A percentile compares a stretch with the other conserved stretches of the same genome.
These are phyloP conservation scores for Clusia tigrina DNA, from an alignment of 2,888 invertebrate species.

Conservation along the genomic window DNA sequence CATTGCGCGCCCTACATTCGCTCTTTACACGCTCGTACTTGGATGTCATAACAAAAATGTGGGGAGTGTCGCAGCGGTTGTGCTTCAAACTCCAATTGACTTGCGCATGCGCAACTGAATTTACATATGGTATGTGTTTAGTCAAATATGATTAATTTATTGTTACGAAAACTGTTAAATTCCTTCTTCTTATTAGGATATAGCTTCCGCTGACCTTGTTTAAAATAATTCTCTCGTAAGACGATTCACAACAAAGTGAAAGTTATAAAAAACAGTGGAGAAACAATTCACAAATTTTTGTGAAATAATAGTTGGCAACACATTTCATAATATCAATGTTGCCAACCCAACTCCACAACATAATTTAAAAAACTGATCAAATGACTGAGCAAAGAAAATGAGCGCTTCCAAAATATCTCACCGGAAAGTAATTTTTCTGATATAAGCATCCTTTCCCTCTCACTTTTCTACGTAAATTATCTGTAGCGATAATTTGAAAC, in stretches of 20 bases:
- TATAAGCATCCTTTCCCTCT: no score
- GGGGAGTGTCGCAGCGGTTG: not conserved
- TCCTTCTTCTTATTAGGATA: not conserved
- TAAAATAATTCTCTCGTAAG: conserved; percentile 1
- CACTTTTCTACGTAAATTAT: no score
- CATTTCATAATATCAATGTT: no score
- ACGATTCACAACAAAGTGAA: conserved; percentile 9
- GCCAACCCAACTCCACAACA: no score
- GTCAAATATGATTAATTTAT: no score
- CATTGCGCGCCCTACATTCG: conserved; percentile 79
- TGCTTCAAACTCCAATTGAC: not conserved
- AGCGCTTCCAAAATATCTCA: no score
- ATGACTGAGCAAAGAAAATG: no score
- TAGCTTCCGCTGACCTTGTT: conserved; percentile 1
- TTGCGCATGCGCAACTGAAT: conserved; percentile 3
- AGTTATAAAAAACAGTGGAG: not conserved
- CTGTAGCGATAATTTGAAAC: no score
- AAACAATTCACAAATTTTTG: no score
- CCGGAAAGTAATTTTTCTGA: no score
- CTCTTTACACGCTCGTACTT: conserved; percentile 82
- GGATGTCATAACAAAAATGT: conserved; percentile 60
- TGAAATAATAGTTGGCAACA: no score
- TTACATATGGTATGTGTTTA: not conserved
- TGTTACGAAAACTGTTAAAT: not conserved
- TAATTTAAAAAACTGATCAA: no score